Base-by-base conservation (phyloP, 2,797 vertebrate species). In the Enteromius viviparus region DNA sequence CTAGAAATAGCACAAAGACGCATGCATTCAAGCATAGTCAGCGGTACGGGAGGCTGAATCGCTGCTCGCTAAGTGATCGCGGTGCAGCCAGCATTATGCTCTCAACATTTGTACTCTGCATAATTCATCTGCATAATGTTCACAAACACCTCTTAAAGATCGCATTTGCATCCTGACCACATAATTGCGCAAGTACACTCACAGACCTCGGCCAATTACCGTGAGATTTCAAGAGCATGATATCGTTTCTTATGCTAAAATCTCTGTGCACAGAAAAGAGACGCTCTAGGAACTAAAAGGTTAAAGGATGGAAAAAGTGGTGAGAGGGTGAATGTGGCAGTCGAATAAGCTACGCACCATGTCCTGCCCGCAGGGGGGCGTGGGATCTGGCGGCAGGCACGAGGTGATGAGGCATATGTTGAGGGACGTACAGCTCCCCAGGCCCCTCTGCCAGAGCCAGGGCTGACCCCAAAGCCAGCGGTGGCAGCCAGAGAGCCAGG, bases 281-380 rank as follows among this genome's bases (percentile, higher is more conserved):
- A 77, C 4, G n/a, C 60, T 68, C 62, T 65, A 23, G 17, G 51
- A 55, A 55, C 29, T 21, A 75, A 45, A 66, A 81, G 84, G 62
- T 66, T 66, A 72, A n/a, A 5, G 66, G 58, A 77, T 69, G 75
- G 65, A 17, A 76, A 51, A 45, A 76, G 71, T 6, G 21, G 55
- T 42, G 62, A 66, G 55, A 55, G 15, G 49, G 47, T 79, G 51
- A 82, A 70, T 75, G 62, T 77, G 84, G 60, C 66, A 72, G 79
- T 75, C 40, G 58, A 80, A 82, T n/a, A 21, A 62, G 51, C 66
- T 89, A 89, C 88, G 82, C 88, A 89, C 88, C 87, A 76, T 88
- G 88, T 87, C 85, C 88, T 85, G 84, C 87, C 82, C 88, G 85
- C 82, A 89, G 85, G 85, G 85, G 85, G 84, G 87, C 88, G 55